Evolutionary conservation across 1,140 invertebrate species (phyloP).

Genomic region (Nasonia longicornis): DNA sequence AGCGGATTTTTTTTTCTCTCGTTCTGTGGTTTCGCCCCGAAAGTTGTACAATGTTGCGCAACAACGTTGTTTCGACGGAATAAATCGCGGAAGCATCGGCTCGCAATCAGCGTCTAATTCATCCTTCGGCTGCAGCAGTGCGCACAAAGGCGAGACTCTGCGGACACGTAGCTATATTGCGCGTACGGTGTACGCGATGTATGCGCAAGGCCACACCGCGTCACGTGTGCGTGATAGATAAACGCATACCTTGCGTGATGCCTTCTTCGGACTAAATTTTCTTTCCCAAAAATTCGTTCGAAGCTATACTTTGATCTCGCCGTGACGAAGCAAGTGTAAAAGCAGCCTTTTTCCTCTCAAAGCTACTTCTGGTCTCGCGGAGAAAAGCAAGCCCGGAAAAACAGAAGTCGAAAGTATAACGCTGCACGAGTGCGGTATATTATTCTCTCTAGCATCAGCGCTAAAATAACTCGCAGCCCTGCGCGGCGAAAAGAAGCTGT

Average conservation of each 20-base stretch:
- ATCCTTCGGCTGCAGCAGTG: slow-evolving; percentile 43
- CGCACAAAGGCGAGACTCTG: slow-evolving; percentile 11
- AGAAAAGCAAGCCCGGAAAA: background rate
- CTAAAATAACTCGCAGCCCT: slow-evolving; percentile 11
- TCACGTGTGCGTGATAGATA: background rate
- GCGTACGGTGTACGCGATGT: background rate
- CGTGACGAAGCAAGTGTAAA: background rate
- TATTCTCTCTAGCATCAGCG: background rate
- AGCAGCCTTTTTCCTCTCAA: background rate
- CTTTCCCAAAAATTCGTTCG: too few species aligned
- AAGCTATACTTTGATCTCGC: background rate
- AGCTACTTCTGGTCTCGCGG: background rate
- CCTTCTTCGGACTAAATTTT: background rate
- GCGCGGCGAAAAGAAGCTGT: background rate
- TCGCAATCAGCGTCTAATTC: background rate
- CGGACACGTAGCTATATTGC: background rate
- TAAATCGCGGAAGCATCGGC: too few species aligned
- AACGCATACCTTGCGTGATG: background rate
- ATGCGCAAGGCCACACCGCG: background rate
- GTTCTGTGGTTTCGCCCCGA: too few species aligned
- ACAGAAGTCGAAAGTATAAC: background rate
- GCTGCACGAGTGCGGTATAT: background rate
- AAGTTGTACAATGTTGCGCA: too few species aligned
- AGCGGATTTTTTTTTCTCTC: too few species aligned
- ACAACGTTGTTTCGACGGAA: too few species aligned